These are phyloP conservation scores for Philypnodon macrostomus DNA, from an alignment of 2,797 vertebrate species.

Conservation along the genomic window DNA sequence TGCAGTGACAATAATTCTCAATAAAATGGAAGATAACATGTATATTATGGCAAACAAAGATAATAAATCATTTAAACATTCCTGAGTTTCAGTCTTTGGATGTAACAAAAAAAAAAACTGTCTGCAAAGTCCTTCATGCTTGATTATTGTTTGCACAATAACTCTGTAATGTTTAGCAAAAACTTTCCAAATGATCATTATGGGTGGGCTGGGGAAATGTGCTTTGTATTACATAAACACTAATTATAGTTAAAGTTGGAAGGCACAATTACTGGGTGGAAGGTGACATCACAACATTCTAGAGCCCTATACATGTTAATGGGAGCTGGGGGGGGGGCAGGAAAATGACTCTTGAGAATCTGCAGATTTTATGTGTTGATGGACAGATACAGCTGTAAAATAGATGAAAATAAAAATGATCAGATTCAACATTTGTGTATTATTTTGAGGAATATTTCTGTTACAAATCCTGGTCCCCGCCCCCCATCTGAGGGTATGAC, in stretches of 20 bases:
- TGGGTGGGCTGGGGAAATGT: constrained; percentile 39
- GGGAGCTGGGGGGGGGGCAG: no score
- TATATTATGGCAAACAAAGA: constrained; percentile 32
- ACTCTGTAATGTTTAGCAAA: constrained; percentile 5
- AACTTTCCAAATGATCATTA: constrained; percentile 25
- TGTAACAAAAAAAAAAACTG: constrained; percentile 6
- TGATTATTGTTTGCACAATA: constrained; percentile 42
- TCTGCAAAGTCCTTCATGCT: constrained; percentile 25
- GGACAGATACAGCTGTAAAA: no score
- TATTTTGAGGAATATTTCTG: no score
- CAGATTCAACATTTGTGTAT: no score
- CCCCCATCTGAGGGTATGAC: no score
- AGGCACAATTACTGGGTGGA: no score
- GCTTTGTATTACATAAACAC: constrained; percentile 44
- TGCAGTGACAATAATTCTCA: not conserved
- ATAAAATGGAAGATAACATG: constrained; percentile 2
- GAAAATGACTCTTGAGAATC: no score
- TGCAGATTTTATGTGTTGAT: no score
- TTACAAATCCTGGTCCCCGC: no score
- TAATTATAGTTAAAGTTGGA: constrained; percentile 44
- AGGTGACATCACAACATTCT: no score
- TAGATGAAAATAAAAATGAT: no score
- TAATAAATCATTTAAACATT: constrained; percentile 15
- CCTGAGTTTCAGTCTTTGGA: constrained; percentile 49
- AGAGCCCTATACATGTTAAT: no score